phyloP scores from a whole-genome alignment of 2,888 invertebrate species.

The Luperina testacea region DNA sequence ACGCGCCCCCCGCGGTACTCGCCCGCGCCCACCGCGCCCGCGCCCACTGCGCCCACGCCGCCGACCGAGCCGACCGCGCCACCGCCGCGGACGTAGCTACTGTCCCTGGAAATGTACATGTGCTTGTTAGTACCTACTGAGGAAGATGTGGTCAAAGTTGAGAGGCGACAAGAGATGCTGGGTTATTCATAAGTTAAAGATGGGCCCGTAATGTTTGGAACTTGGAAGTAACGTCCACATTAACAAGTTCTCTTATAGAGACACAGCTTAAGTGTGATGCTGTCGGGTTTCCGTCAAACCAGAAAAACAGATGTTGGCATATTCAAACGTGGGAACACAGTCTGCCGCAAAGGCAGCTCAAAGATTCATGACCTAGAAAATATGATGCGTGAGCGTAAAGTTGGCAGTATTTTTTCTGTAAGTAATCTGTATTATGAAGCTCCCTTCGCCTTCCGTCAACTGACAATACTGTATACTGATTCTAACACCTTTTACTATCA shows the following conservation, averaged over 20 bases:
- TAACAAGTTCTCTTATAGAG: neutral
- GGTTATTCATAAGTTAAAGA: neutral
- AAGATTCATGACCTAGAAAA: neutral
- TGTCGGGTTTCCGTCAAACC: neutral
- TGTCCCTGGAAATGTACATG: slow-evolving; percentile 79
- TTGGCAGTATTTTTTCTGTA: neutral
- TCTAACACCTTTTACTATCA: slow-evolving; percentile 2
- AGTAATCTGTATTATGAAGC: neutral
- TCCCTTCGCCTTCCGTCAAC: neutral
- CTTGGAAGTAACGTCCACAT: neutral
- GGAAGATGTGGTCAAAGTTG: neutral
- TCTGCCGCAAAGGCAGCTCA: neutral
- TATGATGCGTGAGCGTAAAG: neutral
- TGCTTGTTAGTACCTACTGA: slow-evolving; percentile 23
- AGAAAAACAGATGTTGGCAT: neutral
- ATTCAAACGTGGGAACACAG: neutral
- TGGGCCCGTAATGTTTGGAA: neutral
- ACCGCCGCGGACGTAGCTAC: slow-evolving; percentile 84
- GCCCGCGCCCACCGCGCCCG: slow-evolving; percentile 90
- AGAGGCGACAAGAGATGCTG: too few species aligned
- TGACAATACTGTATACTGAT: neutral
- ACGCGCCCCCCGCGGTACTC: slow-evolving; percentile 88
- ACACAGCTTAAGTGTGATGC: neutral
- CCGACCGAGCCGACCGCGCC: slow-evolving; percentile 84
- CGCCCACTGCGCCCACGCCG: slow-evolving; percentile 79